Base-by-base conservation (phyloP, 2,113 vertebrate genomes). In the Nothoprocta perdicaria region DNA sequence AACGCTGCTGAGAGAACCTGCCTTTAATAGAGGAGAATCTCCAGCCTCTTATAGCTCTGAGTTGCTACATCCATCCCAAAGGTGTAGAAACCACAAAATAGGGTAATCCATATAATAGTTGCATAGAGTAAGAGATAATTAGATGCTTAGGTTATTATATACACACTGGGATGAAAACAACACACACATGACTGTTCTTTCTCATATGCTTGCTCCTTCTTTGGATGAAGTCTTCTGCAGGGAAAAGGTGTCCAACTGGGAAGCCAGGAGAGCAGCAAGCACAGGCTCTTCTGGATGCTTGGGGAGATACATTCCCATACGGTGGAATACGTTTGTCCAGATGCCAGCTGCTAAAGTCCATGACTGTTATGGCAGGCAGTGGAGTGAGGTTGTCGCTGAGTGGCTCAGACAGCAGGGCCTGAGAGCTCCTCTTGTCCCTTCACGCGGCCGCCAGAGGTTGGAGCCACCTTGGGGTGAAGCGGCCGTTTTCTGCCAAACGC, bases 361-460 rank as follows among this genome's bases (percentile, higher is more conserved):
- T 38, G 27, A 24, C 27, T 5, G 7, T 80, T 73, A 62, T 18
- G 26, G 62, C 1, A 0, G 8, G 33, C 16, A 41, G 35, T 31
- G 4, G 19, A 24, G 68, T 43, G 33, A 46, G 53, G 5, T 57
- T 2, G 2, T n/a, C 60, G 2, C 31, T 43, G 22, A 8, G 12
- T 19, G 53, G 18, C 58, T 92, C 38, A 45, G n/a, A 24, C 50
- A 38, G 31, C 11, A 16, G 15, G 26, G 19, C 58, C 4, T 38
- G 48, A 26, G 12, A 48, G 48, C 53, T 9, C 73, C 46, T 10
- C 15, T 79, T 31, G 63, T 52, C 52, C 23, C 8, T 81, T 62
- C 3, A 1, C 21, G 15, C 0, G 9, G 35, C 14, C 31, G 16
- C 11, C 2, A 18, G 66, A 60, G 27, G 2, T 27, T 40, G 3